Evolutionary conservation across 2,888 invertebrate species (phyloP).

Genomic region (Ryuthela nishihirai): DNA sequence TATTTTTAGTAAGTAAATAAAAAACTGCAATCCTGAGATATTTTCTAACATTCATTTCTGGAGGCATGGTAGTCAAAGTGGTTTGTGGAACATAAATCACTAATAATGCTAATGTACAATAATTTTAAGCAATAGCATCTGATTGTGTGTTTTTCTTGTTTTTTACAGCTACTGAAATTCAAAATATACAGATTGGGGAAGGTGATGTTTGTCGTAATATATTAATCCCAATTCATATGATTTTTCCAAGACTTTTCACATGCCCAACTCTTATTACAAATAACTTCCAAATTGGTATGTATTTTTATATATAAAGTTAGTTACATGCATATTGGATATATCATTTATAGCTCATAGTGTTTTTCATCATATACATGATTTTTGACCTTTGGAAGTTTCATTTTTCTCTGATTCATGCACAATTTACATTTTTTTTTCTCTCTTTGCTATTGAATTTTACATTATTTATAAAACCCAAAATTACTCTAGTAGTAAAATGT

Average conservation of each 20-base stretch:
- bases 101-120: too few relatives aligned
- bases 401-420: neutral
- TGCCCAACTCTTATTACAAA: slow-evolving; percentile 86
- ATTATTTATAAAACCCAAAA: too few relatives aligned
- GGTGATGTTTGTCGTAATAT: slow-evolving; percentile 80
- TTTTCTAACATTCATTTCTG: too few relatives aligned
- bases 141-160: neutral
- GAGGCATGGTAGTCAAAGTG: too few relatives aligned
- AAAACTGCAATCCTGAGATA: too few relatives aligned
- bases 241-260: slow-evolving; percentile 90
- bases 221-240: slow-evolving; percentile 87
- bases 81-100: too few relatives aligned
- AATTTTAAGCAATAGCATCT: too few relatives aligned
- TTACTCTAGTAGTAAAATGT: too few relatives aligned
- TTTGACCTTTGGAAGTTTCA: neutral
- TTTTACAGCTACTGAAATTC: slow-evolving; percentile 85
- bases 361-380: neutral
- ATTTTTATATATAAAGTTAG: neutral
- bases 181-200: slow-evolving; percentile 94
- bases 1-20: too few relatives aligned
- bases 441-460: too few relatives aligned
- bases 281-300: slow-evolving; percentile 89
- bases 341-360: neutral
- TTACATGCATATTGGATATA: too few relatives aligned
- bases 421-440: neutral